A percentile compares a stretch with the other conserved stretches of the same genome.
Conservation (phyloP, 2,888 invertebrate genomes). For the Diadromus collaris region DNA sequence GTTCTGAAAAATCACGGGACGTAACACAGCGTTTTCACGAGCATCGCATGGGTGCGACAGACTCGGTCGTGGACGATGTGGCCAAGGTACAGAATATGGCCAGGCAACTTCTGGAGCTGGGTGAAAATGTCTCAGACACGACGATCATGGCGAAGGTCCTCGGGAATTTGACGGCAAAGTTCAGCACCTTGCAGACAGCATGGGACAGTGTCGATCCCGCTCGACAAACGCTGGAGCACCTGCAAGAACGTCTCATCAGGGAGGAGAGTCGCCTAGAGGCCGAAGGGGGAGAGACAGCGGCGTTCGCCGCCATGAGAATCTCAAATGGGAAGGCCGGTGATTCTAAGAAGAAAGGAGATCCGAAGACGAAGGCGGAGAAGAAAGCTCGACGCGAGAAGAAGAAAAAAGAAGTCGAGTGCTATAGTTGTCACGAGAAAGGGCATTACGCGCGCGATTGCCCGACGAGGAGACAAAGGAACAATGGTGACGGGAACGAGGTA, state of each 20-base stretch:
- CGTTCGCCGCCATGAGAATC: not conserved
- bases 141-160: constrained; percentile 63
- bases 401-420: constrained; percentile 17
- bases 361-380: constrained; percentile 4
- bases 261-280: constrained; percentile 54
- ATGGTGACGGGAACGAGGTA: not conserved
- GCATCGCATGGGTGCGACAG: constrained; percentile 56
- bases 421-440: constrained; percentile 6
- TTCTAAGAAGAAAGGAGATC: constrained; percentile 15
- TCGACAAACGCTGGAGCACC: constrained; percentile 56
- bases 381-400: constrained; percentile 15
- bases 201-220: constrained; percentile 60
- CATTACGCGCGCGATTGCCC: constrained; percentile 35
- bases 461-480: not conserved
- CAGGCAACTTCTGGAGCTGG: constrained; percentile 57
- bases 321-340: not conserved
- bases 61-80: constrained; percentile 67
- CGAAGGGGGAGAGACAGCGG: not conserved
- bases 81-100: constrained; percentile 69
- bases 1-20: too few species aligned
- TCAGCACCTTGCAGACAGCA: constrained; percentile 56
- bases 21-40: too few species aligned
- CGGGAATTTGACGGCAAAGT: constrained; percentile 60
- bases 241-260: constrained; percentile 59
- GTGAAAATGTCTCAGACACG: constrained; percentile 56